Base-by-base conservation (phyloP, 1,140 invertebrate genomes). In the Drosophila parvula region DNA sequence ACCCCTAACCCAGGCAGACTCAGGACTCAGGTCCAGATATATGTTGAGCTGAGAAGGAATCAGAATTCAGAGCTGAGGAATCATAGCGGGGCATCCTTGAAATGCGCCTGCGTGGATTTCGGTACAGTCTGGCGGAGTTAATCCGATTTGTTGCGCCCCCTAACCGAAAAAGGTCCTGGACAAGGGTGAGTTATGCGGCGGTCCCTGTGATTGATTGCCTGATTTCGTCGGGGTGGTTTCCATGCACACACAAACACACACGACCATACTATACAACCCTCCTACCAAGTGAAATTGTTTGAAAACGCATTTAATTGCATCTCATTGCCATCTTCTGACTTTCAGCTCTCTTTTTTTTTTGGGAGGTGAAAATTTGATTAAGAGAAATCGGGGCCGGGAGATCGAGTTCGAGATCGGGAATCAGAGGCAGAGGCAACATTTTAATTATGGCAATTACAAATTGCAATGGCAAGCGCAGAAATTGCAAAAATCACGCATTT, bases 401-500 rank as follows among this genome's bases (percentile, higher is more conserved):
- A 16, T 32, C 28, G 27, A 14, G 22, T 14, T n/a, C 9, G 28
- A 8, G 43, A 51, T 28, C 41, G 28, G 34, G 5, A 55, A 38
- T 27, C 45, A 16, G 22, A 28, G 10, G 32, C n/a, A n/a, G 48
- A 51, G 60, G 36, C 79, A 77, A 86, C 82, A 78, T 78, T 89
- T 88, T 88, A 89, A 89, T 88, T 89, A 84, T 88, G 69, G 84
- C 83, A 88, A 88, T 88, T 88, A 88, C 83, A 88, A 83, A 88
- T 88, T 88, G 84, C 83, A 77, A 67, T 83, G 75, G 50, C 74
- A 68, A 75, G 75, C 74, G 83, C 76, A 79, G 79, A 88, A 89
- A 88, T 88, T 89, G 70, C 84, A 84, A 81, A 89, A 89, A 89
- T 89, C 84, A 89, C 84, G 85, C 84, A 89, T 89, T 89, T 89